Conservation (phyloP, 2,888 invertebrate genomes). For the Archips crataeganus region DNA sequence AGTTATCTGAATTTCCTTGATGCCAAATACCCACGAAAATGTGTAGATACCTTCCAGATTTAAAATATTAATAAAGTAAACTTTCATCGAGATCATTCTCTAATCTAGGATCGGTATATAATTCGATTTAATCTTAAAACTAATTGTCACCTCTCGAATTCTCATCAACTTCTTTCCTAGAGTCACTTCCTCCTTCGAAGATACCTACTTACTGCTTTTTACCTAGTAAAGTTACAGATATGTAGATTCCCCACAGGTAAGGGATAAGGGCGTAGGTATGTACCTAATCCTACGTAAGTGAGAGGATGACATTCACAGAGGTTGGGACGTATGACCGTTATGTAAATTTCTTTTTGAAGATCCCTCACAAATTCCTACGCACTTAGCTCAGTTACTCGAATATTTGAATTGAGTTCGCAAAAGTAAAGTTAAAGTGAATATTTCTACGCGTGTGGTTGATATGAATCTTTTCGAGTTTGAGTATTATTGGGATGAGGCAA, state of each 20-base stretch:
- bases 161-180: too few relatives aligned
- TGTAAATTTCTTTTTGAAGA: constrained; percentile 36
- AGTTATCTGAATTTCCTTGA: too few relatives aligned
- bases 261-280: background rate
- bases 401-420: constrained; percentile 28
- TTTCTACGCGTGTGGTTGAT: constrained; percentile 27
- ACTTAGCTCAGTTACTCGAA: constrained; percentile 28
- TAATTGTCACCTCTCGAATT: too few relatives aligned
- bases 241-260: background rate
- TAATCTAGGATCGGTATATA: too few relatives aligned
- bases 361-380: constrained; percentile 24
- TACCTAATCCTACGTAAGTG: constrained; percentile 26
- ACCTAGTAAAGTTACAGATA: background rate
- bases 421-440: constrained; percentile 28
- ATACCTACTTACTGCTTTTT: background rate
- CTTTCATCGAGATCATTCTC: too few relatives aligned
- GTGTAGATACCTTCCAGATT: too few relatives aligned
- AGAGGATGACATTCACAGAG: constrained; percentile 21
- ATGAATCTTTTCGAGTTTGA: constrained; percentile 22
- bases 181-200: too few relatives aligned
- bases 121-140: too few relatives aligned
- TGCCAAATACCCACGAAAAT: too few relatives aligned
- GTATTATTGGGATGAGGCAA: constrained; percentile 6
- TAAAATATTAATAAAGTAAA: too few relatives aligned
- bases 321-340: constrained; percentile 33